Conservation (phyloP, 2,888 invertebrate species). For the Lasiommata megera region DNA sequence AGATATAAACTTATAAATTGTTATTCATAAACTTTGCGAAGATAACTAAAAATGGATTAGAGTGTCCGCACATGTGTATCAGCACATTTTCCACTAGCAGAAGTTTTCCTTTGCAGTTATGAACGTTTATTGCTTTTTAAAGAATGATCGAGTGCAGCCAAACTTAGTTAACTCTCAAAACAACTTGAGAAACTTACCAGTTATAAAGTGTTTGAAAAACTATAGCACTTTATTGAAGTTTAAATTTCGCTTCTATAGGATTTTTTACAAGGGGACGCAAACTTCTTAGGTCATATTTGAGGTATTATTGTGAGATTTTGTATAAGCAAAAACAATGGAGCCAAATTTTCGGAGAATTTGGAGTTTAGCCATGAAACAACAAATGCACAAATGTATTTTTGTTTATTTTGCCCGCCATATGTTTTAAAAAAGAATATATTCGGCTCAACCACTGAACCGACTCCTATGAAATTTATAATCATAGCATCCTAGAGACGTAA, state of each 20-base stretch:
- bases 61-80: conserved; percentile 6
- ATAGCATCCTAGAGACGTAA: too few species aligned
- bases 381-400: too few species aligned
- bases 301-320: too few species aligned
- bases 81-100: conserved; percentile 17
- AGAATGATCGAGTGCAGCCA: conserved; percentile 20
- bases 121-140: conserved; percentile 28
- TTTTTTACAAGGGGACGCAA: not conserved
- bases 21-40: conserved; percentile 17
- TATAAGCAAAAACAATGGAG: not conserved
- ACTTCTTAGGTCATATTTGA: not conserved
- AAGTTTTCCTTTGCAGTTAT: conserved; percentile 19
- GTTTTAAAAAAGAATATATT: too few species aligned
- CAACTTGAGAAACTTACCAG: conserved; percentile 2
- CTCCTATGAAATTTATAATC: too few species aligned
- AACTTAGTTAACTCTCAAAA: conserved; percentile 1
- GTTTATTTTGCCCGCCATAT: too few species aligned
- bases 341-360: too few species aligned
- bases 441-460: too few species aligned
- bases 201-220: conserved; percentile 12
- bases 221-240: conserved; percentile 3
- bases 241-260: not conserved
- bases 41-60: conserved; percentile 22
- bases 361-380: too few species aligned
- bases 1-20: too few species aligned